phyloP scores from a whole-genome alignment of 2,888 invertebrate species.

The Gerris lacustris region DNA sequence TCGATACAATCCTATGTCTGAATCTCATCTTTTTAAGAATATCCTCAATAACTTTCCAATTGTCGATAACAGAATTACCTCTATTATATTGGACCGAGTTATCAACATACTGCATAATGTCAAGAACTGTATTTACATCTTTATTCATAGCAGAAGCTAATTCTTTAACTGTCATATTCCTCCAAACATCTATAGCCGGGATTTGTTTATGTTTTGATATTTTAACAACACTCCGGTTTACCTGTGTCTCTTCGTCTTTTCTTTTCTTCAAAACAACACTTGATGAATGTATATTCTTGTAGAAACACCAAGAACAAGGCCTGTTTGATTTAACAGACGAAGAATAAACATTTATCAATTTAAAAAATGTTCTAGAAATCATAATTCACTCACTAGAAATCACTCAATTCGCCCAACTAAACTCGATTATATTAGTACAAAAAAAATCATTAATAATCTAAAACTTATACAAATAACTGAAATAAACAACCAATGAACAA shows the following conservation, averaged over 20 bases:
- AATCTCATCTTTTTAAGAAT: conserved; percentile 56
- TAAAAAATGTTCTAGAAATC: no score
- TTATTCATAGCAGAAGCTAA: conserved; percentile 52
- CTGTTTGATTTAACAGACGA: conserved; percentile 11
- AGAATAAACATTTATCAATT: not conserved
- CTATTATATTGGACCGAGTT: conserved; percentile 45
- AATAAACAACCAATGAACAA: no score
- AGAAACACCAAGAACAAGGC: conserved; percentile 14
- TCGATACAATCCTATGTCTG: conserved; percentile 46
- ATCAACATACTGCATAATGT: conserved; percentile 53
- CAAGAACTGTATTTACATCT: conserved; percentile 54
- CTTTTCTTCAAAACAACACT: conserved; percentile 19
- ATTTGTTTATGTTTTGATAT: conserved; percentile 25
- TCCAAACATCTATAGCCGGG: conserved; percentile 56
- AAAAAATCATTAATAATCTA: no score
- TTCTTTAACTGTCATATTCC: conserved; percentile 65
- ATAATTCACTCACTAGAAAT: no score
- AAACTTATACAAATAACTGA: no score
- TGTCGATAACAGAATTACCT: conserved; percentile 47
- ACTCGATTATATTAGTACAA: no score
- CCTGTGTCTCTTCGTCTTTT: conserved; percentile 18
- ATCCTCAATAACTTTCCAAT: conserved; percentile 52
- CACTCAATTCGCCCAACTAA: no score
- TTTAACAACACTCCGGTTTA: conserved; percentile 6
- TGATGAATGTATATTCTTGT: conserved; percentile 24